Conservation (phyloP, 2,113 vertebrate species). For the Tragelaphus imberbis region DNA sequence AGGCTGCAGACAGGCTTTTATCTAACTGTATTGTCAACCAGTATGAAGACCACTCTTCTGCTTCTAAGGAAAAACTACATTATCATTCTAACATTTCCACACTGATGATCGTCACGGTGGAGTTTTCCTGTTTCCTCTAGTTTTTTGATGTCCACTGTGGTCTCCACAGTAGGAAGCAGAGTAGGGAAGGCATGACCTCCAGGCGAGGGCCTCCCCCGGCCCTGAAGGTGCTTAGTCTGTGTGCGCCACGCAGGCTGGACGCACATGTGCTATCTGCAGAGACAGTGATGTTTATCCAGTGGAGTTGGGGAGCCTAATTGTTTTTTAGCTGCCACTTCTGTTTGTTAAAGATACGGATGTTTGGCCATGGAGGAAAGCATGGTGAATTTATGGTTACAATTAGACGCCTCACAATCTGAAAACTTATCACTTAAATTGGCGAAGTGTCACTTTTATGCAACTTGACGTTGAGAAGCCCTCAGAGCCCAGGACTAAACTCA, state of each 20-base stretch:
- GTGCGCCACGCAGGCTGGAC: fast-evolving
- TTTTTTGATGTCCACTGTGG: not conserved
- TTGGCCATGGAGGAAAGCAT: slow-evolving; percentile 39
- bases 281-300: slow-evolving; percentile 55
- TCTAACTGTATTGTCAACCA: not conserved
- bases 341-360: slow-evolving; percentile 67
- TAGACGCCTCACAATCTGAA: slow-evolving; percentile 37
- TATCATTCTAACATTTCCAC: not conserved
- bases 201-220: not conserved
- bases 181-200: not conserved
- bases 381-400: slow-evolving; percentile 47
- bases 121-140: not conserved
- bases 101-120: not conserved
- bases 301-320: slow-evolving; percentile 57
- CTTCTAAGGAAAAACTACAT: not conserved
- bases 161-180: not conserved
- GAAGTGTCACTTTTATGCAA: slow-evolving; percentile 56
- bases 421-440: slow-evolving; percentile 63
- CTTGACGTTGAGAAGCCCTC: slow-evolving; percentile 36
- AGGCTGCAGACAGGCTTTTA: not conserved
- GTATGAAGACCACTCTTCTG: not conserved
- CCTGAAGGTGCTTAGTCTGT: not conserved
- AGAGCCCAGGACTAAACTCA: not conserved
- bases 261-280: not conserved
- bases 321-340: slow-evolving; percentile 67